A percentile compares a stretch with the other conserved stretches of the same genome.
These are phyloP conservation scores for Physocephala rufipes DNA, from an alignment of 2,888 invertebrate genomes.

Conservation along the genomic window DNA sequence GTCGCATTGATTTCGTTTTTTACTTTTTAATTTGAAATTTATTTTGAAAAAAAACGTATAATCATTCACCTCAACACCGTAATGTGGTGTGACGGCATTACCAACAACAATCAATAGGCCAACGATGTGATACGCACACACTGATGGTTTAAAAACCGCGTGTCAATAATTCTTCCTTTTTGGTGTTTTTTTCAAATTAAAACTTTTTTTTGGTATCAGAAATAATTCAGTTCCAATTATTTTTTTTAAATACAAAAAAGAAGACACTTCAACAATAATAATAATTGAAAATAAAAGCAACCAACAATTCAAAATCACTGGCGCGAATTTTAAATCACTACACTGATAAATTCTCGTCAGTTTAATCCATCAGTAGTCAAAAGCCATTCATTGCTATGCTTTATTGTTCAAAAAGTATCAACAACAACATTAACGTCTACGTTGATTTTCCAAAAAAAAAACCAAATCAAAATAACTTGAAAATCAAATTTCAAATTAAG, in stretches of 20 bases:
- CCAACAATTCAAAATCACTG: too few relatives aligned
- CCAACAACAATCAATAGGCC: neutral
- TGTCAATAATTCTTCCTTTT: neutral
- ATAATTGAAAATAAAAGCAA: too few relatives aligned
- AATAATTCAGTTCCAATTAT: neutral
- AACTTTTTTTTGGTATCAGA: neutral
- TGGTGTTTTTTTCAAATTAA: neutral
- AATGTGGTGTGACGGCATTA: neutral
- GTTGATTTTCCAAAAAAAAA: too few relatives aligned
- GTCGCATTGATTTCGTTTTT: too few relatives aligned
- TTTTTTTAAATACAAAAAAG: too few relatives aligned
- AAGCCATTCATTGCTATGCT: too few relatives aligned
- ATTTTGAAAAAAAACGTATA: neutral
- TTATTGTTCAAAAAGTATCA: constrained; percentile 10
- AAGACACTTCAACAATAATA: too few relatives aligned
- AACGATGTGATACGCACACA: neutral
- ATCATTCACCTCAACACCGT: neutral
- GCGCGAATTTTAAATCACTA: neutral
- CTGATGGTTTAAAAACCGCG: neutral
- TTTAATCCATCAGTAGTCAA: too few relatives aligned
- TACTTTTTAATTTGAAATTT: neutral
- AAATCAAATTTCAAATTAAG: neutral
- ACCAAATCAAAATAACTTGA: neutral
- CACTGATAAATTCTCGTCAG: too few relatives aligned
- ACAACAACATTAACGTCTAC: neutral